phyloP scores from a whole-genome alignment of 2,888 invertebrate species.

The Cryptocephalus moraei region DNA sequence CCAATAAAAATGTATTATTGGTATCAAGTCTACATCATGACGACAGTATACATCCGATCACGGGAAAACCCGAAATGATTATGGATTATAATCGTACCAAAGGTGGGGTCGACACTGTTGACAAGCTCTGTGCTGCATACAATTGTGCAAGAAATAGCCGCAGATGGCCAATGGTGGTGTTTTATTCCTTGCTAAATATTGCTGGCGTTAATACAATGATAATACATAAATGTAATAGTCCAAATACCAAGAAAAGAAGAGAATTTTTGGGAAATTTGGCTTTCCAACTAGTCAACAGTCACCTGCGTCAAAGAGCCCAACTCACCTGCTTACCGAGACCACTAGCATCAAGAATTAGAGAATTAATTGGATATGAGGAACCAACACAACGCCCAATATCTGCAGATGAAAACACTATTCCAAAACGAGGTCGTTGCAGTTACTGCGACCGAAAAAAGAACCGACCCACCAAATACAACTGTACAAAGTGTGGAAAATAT shows the following conservation, averaged over 20 bases:
- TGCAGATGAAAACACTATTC: background rate
- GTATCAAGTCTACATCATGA: background rate
- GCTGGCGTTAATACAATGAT: slow-evolving; percentile 12
- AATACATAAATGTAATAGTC: no score
- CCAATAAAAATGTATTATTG: background rate
- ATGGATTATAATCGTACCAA: no score
- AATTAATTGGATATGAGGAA: background rate
- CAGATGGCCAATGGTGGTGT: background rate
- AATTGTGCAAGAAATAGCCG: background rate
- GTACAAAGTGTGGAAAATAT: slow-evolving; percentile 4
- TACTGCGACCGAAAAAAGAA: slow-evolving; percentile 4
- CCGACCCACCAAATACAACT: slow-evolving; percentile 4
- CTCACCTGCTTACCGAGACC: background rate
- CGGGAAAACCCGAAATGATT: no score
- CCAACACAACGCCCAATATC: background rate
- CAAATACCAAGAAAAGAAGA: slow-evolving; percentile 1
- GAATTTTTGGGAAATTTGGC: background rate
- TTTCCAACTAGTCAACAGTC: slow-evolving; percentile 2
- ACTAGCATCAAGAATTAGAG: slow-evolving; percentile 1
- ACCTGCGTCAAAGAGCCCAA: slow-evolving; percentile 1
- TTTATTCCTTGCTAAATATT: slow-evolving; percentile 8
- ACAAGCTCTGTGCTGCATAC: background rate
- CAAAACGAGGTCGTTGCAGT: background rate
- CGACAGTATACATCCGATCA: background rate
- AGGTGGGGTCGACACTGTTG: background rate